Evolutionary conservation across 2,888 invertebrate genomes (phyloP).

Genomic region (Watsonalla cultraria): DNA sequence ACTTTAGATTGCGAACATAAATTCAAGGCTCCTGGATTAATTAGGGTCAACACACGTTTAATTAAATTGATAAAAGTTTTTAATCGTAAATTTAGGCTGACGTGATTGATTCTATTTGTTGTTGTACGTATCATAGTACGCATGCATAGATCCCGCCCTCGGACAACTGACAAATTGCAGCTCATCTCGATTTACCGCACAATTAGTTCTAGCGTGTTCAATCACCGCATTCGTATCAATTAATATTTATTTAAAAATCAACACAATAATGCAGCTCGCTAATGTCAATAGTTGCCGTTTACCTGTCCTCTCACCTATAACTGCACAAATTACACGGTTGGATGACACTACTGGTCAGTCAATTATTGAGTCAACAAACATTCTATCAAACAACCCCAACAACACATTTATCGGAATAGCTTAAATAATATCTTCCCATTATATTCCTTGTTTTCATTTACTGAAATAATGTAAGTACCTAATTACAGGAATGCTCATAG

Average conservation of each 20-base stretch:
- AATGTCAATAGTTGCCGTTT: slow-evolving; percentile 6
- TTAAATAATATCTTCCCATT: too few relatives aligned
- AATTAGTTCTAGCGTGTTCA: slow-evolving; percentile 55
- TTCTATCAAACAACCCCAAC: neutral
- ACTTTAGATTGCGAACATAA: neutral
- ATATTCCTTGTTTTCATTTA: too few relatives aligned
- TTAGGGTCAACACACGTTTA: neutral
- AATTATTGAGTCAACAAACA: neutral
- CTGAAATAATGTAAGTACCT: too few relatives aligned
- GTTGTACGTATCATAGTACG: slow-evolving; percentile 6
- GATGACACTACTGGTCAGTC: neutral
- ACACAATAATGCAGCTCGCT: slow-evolving; percentile 6
- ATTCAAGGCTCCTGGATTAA: neutral
- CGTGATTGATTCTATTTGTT: slow-evolving; percentile 10
- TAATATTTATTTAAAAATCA: slow-evolving; percentile 31
- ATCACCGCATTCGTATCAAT: slow-evolving; percentile 39
- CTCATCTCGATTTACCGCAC: slow-evolving; percentile 52
- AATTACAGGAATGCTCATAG: too few relatives aligned
- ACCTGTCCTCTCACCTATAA: slow-evolving; percentile 4
- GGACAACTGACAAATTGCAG: slow-evolving; percentile 51
- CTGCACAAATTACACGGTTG: neutral
- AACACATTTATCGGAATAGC: neutral
- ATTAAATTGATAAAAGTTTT: neutral
- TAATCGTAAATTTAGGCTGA: slow-evolving; percentile 8
- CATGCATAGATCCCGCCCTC: slow-evolving; percentile 5